phyloP scores from a whole-genome alignment of 2,113 vertebrate genomes.

The Podiceps cristatus region DNA sequence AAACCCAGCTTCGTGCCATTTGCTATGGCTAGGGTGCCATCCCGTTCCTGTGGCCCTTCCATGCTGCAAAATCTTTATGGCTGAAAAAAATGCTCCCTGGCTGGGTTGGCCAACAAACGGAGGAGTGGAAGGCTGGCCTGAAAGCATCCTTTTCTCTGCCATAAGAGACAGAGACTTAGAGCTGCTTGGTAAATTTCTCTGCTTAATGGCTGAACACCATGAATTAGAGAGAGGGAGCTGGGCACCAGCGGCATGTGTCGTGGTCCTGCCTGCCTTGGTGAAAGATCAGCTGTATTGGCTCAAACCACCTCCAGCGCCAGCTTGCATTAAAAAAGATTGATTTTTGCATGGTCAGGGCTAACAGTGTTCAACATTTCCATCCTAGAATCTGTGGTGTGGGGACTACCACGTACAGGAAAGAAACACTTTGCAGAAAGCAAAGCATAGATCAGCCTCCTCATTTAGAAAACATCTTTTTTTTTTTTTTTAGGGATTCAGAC shows the following conservation, averaged over 20 bases:
- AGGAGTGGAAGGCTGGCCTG: background rate
- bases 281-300: background rate
- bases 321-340: background rate
- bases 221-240: background rate
- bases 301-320: background rate
- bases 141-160: background rate
- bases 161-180: no score
- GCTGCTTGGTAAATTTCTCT: background rate
- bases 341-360: background rate
- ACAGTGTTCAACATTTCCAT: background rate
- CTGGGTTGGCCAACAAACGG: background rate
- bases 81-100: background rate
- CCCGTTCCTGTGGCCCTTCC: background rate
- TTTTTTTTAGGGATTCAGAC: background rate
- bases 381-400: background rate
- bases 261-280: background rate
- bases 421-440: background rate
- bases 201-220: background rate
- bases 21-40: background rate
- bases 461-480: background rate
- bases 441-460: background rate
- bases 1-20: background rate
- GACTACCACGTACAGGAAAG: fast-evolving
- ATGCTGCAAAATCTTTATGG: background rate
- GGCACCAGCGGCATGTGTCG: background rate